Evolutionary conservation across 2,888 invertebrate species (phyloP), one percentile per base, ranked within the genome.

Genomic region (Drosophila koepferae): DNA sequence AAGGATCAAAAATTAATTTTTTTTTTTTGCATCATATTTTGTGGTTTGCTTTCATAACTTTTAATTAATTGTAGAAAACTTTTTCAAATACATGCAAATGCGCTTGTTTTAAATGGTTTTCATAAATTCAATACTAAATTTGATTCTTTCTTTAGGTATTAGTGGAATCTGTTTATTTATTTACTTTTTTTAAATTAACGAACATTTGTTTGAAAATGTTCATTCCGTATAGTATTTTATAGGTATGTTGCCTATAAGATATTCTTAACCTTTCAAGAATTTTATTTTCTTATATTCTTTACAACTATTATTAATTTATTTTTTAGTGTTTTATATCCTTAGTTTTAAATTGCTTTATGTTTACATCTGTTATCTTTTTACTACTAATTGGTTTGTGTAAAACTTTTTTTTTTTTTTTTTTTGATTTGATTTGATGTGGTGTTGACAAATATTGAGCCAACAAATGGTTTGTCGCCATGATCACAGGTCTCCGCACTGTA

Each of bases 391-490:
- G 66, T 69, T 70, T 66, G 48, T 51, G 65, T 60, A 72, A 43
- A 18, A 18, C 31, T 8, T 48, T 77, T 60, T 49, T 77, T 68
- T 12, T 10, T 49, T 77, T 68, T 12, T 10, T 0, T 18, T 49
- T 49, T 31, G 6, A 31, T 49, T 31, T 34, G 10, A 28, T 77
- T 65, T 63, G 58, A 65, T 66, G 34, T 65, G 81, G 78, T 77
- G 73, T 78, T 82, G 83, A 82, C 86, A 85, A 81, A 84, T 82
- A 82, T 85, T 80, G 74, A 74, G 69, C 65, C 65, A 74, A 51
- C 51, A 72, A 80, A 72, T 82, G 75, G 82, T 70, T 82, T 68
- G 82, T 79, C 74, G 79, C 54, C 66, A 64, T 62, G 65, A 64
- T 55, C 61, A 54, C 54, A 60, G 65, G 36, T 56, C 59, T 60